Percentiles rank a stretch among this genome's conserved stretches.
These are phyloP conservation scores for Cotesia vestalis DNA, from an alignment of 1,140 invertebrate species.

Conservation along the genomic window DNA sequence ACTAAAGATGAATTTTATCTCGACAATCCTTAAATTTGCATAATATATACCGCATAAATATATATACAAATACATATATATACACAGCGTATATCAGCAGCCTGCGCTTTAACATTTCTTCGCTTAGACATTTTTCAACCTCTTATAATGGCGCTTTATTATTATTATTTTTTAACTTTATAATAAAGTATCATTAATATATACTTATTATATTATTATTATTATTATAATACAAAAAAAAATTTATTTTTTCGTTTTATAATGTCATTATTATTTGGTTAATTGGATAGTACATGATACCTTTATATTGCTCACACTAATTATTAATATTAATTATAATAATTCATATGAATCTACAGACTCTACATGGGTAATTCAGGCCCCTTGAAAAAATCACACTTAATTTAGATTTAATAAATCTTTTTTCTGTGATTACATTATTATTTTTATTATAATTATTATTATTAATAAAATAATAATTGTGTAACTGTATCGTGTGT, in stretches of 20 bases:
- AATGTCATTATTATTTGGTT: constrained; percentile 29
- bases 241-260: background rate
- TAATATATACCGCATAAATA: constrained; percentile 25
- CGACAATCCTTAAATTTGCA: constrained; percentile 18
- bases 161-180: no score
- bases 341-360: constrained; percentile 38
- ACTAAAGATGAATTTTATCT: no score
- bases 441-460: no score
- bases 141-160: background rate
- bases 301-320: constrained; percentile 36
- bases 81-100: background rate
- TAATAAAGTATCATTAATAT: constrained; percentile 9
- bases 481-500: constrained; percentile 36
- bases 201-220: constrained; percentile 37
- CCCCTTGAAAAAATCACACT: background rate
- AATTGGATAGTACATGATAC: constrained; percentile 36
- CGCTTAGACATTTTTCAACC: no score
- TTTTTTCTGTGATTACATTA: background rate
- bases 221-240: constrained; percentile 29
- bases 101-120: background rate
- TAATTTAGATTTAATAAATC: background rate
- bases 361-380: constrained; percentile 28
- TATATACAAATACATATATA: constrained; percentile 21
- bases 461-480: background rate
- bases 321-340: constrained; percentile 15